A percentile compares a stretch with the other conserved stretches of the same genome.
Conservation (phyloP, 2,797 vertebrate species). For the Argya squamiceps region DNA sequence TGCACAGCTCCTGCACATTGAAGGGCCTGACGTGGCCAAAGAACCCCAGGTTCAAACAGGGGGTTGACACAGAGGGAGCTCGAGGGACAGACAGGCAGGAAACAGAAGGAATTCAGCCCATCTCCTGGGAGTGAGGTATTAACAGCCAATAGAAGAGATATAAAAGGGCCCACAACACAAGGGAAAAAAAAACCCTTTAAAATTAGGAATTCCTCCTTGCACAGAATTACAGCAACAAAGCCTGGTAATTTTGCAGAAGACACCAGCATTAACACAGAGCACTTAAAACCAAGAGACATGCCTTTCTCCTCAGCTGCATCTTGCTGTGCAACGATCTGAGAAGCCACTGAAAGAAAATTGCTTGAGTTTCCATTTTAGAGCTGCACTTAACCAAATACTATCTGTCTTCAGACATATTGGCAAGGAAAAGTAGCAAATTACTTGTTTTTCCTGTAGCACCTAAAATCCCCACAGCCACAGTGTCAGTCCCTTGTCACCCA, state of each 20-base stretch:
- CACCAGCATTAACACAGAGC: conserved; percentile 18
- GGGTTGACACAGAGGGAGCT: not conserved
- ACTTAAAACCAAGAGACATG: conserved; percentile 10
- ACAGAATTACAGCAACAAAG: not conserved
- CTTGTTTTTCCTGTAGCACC: not conserved
- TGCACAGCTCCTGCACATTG: not conserved
- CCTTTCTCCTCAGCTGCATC: conserved; percentile 40
- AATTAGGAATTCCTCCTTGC: not conserved
- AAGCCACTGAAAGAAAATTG: conserved; percentile 63
- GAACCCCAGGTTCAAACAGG: not conserved
- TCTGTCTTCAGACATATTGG: conserved; percentile 4
- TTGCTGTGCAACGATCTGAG: conserved; percentile 42
- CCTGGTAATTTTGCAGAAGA: not conserved
- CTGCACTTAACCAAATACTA: conserved; percentile 54
- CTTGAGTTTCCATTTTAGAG: conserved; percentile 67
- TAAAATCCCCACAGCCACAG: not conserved
- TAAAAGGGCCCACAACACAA: not conserved
- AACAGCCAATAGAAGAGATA: not conserved
- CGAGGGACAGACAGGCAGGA: not conserved
- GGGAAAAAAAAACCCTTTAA: not conserved
- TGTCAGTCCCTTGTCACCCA: not conserved
- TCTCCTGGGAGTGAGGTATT: not conserved
- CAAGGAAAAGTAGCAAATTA: not conserved
- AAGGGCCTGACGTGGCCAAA: not conserved
- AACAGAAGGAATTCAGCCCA: not conserved